Evolutionary conservation across 2,888 invertebrate genomes (phyloP).

Genomic region (Nemoura dubitans): DNA sequence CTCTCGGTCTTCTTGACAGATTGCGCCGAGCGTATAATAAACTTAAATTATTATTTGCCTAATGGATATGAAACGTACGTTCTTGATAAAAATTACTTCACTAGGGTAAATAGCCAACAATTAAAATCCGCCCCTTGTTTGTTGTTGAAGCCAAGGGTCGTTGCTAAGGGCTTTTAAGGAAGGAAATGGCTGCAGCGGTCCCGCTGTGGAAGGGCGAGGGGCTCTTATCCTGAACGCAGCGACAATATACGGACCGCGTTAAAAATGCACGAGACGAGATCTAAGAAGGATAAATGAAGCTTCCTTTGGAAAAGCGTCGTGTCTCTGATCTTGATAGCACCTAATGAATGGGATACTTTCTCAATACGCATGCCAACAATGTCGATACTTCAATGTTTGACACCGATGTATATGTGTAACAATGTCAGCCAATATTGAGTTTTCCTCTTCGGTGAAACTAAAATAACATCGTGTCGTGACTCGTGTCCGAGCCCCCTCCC

Average conservation of each 20-base stretch:
- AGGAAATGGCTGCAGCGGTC: background rate
- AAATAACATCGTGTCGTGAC: slow-evolving; percentile 23
- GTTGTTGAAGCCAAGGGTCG: background rate
- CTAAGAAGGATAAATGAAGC: background rate
- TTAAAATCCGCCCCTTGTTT: background rate
- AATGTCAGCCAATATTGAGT: slow-evolving; percentile 32
- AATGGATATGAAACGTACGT: background rate
- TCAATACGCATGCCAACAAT: background rate
- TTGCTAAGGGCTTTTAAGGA: background rate
- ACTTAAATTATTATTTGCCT: background rate
- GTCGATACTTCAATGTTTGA: background rate
- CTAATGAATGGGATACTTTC: background rate
- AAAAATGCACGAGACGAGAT: background rate
- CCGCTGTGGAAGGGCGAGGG: background rate
- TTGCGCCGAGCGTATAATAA: slow-evolving; percentile 12
- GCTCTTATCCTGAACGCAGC: background rate
- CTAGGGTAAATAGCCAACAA: background rate
- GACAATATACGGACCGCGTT: background rate
- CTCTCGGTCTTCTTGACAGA: slow-evolving; percentile 4
- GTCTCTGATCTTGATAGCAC: background rate
- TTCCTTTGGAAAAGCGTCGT: background rate
- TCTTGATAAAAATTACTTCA: background rate
- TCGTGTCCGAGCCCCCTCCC: background rate
- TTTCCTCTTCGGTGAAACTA: slow-evolving; percentile 21
- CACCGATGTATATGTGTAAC: background rate